A percentile compares a stretch with the other conserved stretches of the same genome.
phyloP scores from a whole-genome alignment of 2,797 vertebrate species.

The Enteromius unitaeniatus region DNA sequence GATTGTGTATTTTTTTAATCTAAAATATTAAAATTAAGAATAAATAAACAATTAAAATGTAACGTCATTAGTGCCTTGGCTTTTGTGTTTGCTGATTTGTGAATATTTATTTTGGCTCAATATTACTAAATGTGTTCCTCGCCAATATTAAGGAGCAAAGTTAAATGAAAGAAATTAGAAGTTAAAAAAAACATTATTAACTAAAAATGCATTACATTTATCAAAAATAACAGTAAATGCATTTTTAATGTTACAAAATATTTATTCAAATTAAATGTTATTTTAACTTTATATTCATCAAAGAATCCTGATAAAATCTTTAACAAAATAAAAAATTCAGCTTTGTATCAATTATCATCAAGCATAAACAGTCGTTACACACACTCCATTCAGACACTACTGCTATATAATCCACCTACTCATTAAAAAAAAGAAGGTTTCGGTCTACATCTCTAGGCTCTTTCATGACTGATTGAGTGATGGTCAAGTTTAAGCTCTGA shows the following conservation, averaged over 20 bases:
- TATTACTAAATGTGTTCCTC: not conserved
- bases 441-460: not conserved
- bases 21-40: not conserved
- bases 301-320: too few species aligned
- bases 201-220: too few species aligned
- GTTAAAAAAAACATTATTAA: not conserved
- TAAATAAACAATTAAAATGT: not conserved
- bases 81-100: not conserved
- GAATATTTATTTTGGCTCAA: not conserved
- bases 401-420: not conserved
- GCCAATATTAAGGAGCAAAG: not conserved
- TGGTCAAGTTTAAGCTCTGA: conserved; percentile 20
- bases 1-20: not conserved
- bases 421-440: not conserved
- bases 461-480: conserved; percentile 22
- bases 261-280: too few species aligned
- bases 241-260: too few species aligned
- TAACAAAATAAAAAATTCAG: not conserved
- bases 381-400: not conserved
- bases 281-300: too few species aligned
- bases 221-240: too few species aligned
- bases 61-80: not conserved
- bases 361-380: not conserved
- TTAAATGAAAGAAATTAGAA: not conserved
- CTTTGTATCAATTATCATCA: not conserved